A percentile compares a stretch with the other conserved stretches of the same genome.
Conservation (phyloP, 1,140 invertebrate species). For the Temnothorax curvispinosus region DNA sequence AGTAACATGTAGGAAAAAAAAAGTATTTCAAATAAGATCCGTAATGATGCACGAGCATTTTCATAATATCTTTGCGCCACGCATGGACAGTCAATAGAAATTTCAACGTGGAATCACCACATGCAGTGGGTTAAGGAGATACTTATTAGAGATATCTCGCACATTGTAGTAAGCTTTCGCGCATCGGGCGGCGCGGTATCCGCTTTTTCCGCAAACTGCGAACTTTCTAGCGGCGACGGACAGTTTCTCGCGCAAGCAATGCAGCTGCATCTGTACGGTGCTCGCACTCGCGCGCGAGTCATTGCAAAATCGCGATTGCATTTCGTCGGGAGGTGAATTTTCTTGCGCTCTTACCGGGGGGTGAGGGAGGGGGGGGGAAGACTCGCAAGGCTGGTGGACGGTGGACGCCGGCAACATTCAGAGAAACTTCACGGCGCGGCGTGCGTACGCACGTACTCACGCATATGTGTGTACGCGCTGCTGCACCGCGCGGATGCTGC, state of each 20-base stretch:
- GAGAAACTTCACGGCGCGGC: slow-evolving; percentile 11
- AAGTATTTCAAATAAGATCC: neutral
- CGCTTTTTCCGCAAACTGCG: slow-evolving; percentile 25
- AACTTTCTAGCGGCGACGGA: slow-evolving; percentile 29
- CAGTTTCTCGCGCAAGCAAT: slow-evolving; percentile 7
- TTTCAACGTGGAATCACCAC: neutral
- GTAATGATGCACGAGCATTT: neutral
- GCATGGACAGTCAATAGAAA: slow-evolving; percentile 8
- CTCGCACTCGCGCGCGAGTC: neutral
- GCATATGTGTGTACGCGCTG: too few relatives aligned
- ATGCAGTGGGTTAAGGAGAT: neutral
- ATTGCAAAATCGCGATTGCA: slow-evolving; percentile 44
- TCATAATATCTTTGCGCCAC: neutral
- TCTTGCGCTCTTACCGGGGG: neutral
- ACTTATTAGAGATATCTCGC: neutral
- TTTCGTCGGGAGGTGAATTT: slow-evolving; percentile 39
- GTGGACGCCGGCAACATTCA: neutral
- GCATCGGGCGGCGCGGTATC: neutral
- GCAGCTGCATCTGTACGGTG: neutral
- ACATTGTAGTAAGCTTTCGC: slow-evolving; percentile 14
- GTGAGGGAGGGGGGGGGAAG: too few relatives aligned
- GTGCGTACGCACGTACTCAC: neutral
- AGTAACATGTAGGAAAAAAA: neutral
- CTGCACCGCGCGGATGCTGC: slow-evolving; percentile 13
- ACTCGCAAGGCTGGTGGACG: too few relatives aligned